Evolutionary conservation across 2,113 vertebrate genomes (phyloP).

Genomic region (Halcyon senegalensis): DNA sequence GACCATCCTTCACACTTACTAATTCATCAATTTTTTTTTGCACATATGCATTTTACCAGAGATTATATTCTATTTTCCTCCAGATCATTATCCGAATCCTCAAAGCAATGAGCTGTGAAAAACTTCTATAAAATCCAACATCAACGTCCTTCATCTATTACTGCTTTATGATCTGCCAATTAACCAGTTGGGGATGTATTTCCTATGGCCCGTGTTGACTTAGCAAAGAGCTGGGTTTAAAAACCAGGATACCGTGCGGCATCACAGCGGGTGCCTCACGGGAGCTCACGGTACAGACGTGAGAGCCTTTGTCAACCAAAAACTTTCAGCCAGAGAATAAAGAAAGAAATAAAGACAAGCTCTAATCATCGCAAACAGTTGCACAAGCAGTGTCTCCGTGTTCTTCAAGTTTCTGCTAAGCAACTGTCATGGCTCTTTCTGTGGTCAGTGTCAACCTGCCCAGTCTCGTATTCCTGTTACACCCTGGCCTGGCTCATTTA

Average conservation of each 20-base stretch:
- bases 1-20: neutral
- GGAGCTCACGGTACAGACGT: neutral
- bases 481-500: neutral
- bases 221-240: neutral
- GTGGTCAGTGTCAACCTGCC: neutral
- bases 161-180: neutral
- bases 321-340: neutral
- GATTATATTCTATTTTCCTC: neutral
- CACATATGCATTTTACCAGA: neutral
- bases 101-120: conserved; percentile 38
- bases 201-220: neutral
- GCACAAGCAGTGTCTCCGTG: neutral
- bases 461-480: neutral
- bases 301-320: neutral
- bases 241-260: neutral
- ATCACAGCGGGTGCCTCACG: neutral
- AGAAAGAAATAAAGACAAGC: neutral
- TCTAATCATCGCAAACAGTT: neutral
- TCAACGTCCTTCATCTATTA: neutral
- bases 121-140: neutral
- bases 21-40: neutral
- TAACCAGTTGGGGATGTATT: neutral
- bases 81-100: conserved; percentile 22
- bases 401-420: neutral
- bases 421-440: neutral